A percentile compares a stretch with the other conserved stretches of the same genome.
These are phyloP conservation scores for Melanotaenia trifasciata DNA, from an alignment of 2,797 vertebrate species.

Conservation along the genomic window DNA sequence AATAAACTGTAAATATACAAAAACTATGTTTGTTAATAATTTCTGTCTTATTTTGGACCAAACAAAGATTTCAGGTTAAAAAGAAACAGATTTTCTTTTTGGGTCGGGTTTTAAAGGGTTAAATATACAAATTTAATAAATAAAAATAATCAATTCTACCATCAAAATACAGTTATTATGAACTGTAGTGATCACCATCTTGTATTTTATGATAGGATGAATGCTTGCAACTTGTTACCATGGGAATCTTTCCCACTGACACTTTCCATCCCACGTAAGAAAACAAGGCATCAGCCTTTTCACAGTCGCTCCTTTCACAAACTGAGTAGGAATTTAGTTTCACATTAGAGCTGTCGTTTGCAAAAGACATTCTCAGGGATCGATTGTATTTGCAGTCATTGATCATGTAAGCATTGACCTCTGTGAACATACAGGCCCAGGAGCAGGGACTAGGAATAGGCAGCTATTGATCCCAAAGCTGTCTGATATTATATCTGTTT, in stretches of 20 bases:
- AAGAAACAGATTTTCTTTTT: too few species aligned
- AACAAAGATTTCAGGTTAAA: too few species aligned
- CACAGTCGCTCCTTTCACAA: conserved; percentile 48
- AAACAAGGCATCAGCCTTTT: conserved; percentile 57
- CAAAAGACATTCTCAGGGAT: conserved; percentile 62
- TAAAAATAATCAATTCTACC: too few species aligned
- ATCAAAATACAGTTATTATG: too few species aligned
- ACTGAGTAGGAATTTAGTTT: conserved; percentile 63
- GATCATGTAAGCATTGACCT: conserved; percentile 77
- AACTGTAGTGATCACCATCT: conserved; percentile 28
- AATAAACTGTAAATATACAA: too few species aligned
- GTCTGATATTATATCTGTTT: conserved; percentile 71
- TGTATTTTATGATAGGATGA: conserved; percentile 31
- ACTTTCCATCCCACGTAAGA: conserved; percentile 42
- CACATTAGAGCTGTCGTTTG: conserved; percentile 61
- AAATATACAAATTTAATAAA: too few species aligned
- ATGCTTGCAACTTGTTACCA: conserved; percentile 55
- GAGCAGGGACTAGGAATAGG: conserved; percentile 69
- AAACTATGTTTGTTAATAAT: too few species aligned
- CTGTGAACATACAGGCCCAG: conserved; percentile 41
- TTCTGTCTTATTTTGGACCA: too few species aligned
- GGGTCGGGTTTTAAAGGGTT: too few species aligned
- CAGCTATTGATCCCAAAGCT: conserved; percentile 68
- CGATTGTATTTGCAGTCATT: conserved; percentile 75
- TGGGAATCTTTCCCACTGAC: conserved; percentile 56